Evolutionary conservation across 2,888 invertebrate genomes (phyloP).

Genomic region (Macaria notata): DNA sequence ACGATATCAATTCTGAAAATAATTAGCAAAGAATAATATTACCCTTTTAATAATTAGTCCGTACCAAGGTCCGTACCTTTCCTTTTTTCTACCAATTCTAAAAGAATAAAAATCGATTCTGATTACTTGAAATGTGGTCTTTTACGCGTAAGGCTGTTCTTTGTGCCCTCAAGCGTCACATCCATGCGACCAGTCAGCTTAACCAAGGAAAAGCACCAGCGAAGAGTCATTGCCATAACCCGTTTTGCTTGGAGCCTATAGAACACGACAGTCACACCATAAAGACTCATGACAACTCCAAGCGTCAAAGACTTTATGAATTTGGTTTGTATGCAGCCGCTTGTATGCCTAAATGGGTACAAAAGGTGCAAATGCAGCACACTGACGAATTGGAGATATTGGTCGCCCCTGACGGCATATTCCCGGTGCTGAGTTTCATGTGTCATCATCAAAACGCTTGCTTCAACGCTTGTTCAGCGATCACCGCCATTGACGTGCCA

Average conservation of each 20-base stretch:
- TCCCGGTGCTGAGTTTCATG: conserved; percentile 60
- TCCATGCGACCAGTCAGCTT: conserved; percentile 23
- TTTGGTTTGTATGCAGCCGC: conserved; percentile 70
- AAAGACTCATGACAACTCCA: conserved; percentile 56
- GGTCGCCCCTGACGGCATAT: conserved; percentile 63
- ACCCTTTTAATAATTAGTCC: too few species aligned
- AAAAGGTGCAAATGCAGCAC: conserved; percentile 67
- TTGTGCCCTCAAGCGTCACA: conserved; percentile 29
- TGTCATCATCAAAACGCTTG: conserved; percentile 66
- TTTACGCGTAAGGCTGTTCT: conserved; percentile 30
- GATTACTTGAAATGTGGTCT: conserved; percentile 24
- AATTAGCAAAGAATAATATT: too few species aligned
- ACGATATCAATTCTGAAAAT: too few species aligned
- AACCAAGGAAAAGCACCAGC: conserved; percentile 10
- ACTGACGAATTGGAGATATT: conserved; percentile 66
- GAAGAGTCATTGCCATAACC: conserved; percentile 30
- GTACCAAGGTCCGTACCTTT: too few species aligned
- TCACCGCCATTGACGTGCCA: conserved; percentile 69
- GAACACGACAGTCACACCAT: conserved; percentile 50
- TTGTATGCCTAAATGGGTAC: conserved; percentile 70
- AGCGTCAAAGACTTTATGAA: conserved; percentile 62
- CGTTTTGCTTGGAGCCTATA: conserved; percentile 55
- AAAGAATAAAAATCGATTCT: too few species aligned
- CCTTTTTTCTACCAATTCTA: too few species aligned
- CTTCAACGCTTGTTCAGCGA: conserved; percentile 55